Base-by-base conservation (phyloP, 2,113 vertebrate species). In the Lepidiolamprologus cunningtoni region DNA sequence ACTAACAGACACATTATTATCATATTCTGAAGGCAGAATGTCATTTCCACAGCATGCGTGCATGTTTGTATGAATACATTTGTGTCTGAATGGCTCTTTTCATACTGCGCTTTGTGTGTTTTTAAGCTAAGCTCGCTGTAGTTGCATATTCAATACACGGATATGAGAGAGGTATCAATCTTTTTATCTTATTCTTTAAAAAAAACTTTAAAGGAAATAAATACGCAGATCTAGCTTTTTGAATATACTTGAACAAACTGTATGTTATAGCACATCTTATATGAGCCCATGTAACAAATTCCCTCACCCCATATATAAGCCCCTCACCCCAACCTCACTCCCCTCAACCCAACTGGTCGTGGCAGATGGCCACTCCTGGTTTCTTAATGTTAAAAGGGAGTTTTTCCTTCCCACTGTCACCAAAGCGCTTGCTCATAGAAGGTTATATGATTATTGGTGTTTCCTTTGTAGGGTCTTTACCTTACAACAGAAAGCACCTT, bases 1-100 rank as follows among this genome's bases (percentile, higher is more conserved):
- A 87, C 73, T 50, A 87, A 54, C 82, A 87, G 63, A 90, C 47
- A 63, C 26, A n/a, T 21, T 66, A 88, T 87, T 84, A 86, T 90
- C 82, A 80, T 68, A 14, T 85, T 87, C n/a, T 68, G 52, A 53
- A 54, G 58, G 31, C 21, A 3, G 23, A 19, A 8, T 9, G 33
- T 73, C 21, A 71, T 37, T 53, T 79, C 2, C 31, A 26, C n/a
- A 37, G 42, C 50, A 78, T 50, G 26, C 55, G 17, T 52, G 45
- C 47, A 42, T 53, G 61, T 80, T 79, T 61, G 9, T 10, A 47
- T 21, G 6, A 54, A 55, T 19, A 16, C 35, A 47, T 76, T 17
- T 57, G 6, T 61, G 81, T 40, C 8, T 80, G 13, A 76, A 55
- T 76, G n/a, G 14, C 11, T 81, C 4, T 80, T 76, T 85, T 87